A percentile compares a stretch with the other conserved stretches of the same genome.
Conservation (phyloP, 2,888 invertebrate genomes). For the Scaptomyza reducta region DNA sequence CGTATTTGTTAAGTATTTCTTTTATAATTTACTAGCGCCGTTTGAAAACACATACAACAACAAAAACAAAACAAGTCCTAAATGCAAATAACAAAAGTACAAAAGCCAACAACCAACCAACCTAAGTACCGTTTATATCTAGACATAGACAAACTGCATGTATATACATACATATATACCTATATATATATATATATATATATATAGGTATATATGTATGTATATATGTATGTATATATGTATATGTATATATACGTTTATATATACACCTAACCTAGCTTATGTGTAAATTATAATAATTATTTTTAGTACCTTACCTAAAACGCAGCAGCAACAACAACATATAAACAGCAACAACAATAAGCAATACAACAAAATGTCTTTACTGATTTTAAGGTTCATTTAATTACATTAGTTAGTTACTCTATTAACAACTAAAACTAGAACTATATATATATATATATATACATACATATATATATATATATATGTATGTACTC, state of each 20-base stretch:
- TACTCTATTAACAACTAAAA: constrained; percentile 40
- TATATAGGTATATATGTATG: constrained; percentile 23
- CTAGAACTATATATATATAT: constrained; percentile 11
- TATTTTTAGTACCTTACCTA: constrained; percentile 67
- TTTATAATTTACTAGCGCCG: constrained; percentile 62
- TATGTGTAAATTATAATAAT: constrained; percentile 54
- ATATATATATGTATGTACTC: constrained; percentile 36
- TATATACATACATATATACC: too few relatives aligned
- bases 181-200: constrained; percentile 4
- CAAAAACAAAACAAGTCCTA: constrained; percentile 70
- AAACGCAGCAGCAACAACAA: constrained; percentile 34
- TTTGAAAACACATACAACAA: constrained; percentile 43
- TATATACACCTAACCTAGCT: constrained; percentile 44
- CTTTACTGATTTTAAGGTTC: constrained; percentile 59
- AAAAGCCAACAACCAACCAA: constrained; percentile 81
- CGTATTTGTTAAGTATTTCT: constrained; percentile 73
- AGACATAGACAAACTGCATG: constrained; percentile 52
- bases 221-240: neutral
- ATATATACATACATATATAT: constrained; percentile 16
- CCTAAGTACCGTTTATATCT: constrained; percentile 70
- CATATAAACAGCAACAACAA: constrained; percentile 43
- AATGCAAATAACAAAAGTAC: constrained; percentile 77
- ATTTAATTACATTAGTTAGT: constrained; percentile 45
- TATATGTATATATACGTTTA: constrained; percentile 4
- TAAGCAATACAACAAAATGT: constrained; percentile 63